These are phyloP conservation scores for Actinia tenebrosa DNA, from an alignment of 64 coral and sea anemone species.

Conservation along the genomic window DNA sequence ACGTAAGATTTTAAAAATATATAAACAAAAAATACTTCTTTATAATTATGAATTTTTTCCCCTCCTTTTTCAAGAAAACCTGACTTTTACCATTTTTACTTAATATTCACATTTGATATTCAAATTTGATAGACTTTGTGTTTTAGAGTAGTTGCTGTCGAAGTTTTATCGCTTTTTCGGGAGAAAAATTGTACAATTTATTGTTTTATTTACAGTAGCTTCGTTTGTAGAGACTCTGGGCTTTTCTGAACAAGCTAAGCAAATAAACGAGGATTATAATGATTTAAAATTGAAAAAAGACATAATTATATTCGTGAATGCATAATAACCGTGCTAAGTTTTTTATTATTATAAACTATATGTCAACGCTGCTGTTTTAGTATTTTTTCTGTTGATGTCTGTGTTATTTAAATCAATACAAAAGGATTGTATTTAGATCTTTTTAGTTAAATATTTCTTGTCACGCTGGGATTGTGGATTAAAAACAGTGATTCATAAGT, in stretches of 20 bases:
- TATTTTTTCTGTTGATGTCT: not conserved
- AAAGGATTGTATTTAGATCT: not conserved
- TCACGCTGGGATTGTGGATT: not conserved
- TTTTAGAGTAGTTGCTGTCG: not conserved
- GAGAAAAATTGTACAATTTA: not conserved
- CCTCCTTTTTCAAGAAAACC: not conserved
- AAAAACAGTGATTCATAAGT: not conserved
- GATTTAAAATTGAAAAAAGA: not conserved
- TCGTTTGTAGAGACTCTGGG: not conserved
- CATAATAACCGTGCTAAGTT: not conserved
- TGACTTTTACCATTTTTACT: not conserved
- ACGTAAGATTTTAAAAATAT: not conserved
- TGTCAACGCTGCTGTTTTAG: not conserved
- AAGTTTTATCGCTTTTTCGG: not conserved
- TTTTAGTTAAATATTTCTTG: not conserved
- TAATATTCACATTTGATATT: not conserved
- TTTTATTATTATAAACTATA: not conserved
- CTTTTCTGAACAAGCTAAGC: not conserved
- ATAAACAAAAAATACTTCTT: not conserved
- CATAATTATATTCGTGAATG: not conserved
- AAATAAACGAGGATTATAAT: constrained; percentile 5
- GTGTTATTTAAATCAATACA: not conserved
- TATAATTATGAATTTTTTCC: not conserved
- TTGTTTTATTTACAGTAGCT: not conserved
- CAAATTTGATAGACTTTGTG: not conserved